phyloP scores from a whole-genome alignment of 2,113 vertebrate genomes.

The Oreochromis spilurus region DNA sequence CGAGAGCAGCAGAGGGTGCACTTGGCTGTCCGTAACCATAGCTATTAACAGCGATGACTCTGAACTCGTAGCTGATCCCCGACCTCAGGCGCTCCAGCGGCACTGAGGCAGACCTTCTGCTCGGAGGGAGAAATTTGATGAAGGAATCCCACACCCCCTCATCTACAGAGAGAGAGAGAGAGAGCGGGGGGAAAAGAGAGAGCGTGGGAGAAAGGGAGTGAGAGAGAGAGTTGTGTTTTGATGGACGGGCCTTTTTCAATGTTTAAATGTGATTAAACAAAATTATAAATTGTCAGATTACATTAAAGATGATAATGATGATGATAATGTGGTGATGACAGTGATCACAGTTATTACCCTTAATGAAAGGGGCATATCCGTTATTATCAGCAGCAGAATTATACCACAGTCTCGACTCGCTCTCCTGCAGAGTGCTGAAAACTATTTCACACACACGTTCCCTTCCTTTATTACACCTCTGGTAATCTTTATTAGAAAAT shows the following conservation, averaged over 20 bases:
- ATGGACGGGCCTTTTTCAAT: background rate
- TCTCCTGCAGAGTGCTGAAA: background rate
- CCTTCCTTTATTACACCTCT: background rate
- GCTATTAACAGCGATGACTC: slow-evolving; percentile 87
- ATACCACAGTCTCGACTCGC: background rate
- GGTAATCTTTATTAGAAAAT: slow-evolving; percentile 46
- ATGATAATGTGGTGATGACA: background rate
- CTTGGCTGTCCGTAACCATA: slow-evolving; percentile 93
- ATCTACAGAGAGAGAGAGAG: slow-evolving; percentile 67
- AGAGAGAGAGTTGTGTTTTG: background rate
- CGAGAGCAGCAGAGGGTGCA: slow-evolving; percentile 80
- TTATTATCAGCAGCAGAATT: background rate
- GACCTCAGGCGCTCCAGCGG: slow-evolving; percentile 83
- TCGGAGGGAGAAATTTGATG: slow-evolving; percentile 81
- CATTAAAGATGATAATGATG: background rate
- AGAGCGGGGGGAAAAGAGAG: background rate
- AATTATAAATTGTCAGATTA: background rate
- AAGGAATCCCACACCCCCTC: slow-evolving; percentile 95
- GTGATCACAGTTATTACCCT: slow-evolving; percentile 16
- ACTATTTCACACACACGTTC: background rate
- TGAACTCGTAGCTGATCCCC: slow-evolving; percentile 92
- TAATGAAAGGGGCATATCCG: background rate
- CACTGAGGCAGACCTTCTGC: slow-evolving; percentile 81
- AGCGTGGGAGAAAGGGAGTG: background rate
- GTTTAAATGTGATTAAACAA: background rate